Base-by-base conservation (phyloP, 2,113 vertebrate genomes). In the Rhea pennata region DNA sequence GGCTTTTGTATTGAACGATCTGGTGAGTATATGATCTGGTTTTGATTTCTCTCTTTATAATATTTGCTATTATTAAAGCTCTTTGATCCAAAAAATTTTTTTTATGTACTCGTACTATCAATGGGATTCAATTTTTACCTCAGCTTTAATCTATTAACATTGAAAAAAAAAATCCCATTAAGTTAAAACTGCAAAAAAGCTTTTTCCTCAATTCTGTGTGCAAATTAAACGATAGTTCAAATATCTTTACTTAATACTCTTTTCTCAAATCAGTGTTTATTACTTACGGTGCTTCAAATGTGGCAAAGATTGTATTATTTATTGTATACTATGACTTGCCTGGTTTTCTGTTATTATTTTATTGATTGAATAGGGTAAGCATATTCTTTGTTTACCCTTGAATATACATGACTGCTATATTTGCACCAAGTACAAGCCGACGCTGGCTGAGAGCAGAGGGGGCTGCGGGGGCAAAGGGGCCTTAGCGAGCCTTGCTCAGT, bases 31-130 rank as follows among this genome's bases (percentile, higher is more conserved):
- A 56, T 81, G 69, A 64, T 71, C 59, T 74, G 19, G 82, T 15
- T 94, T 96, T 96, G 95, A 96, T 96, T 97, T 92, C 92, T 69
- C 69, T 88, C 69, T 89, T 88, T 81, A 62, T 48, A 87, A 62
- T 19, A 53, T 31, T 23, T 83, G 62, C 81, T 87, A 13, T 46
- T 91, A 90, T 94, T 96, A 94, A 94, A 93, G 82, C 36, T 83
- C 89, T 84, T 64, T 93, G 92, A 91, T 83, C 87, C 95, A 95
- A 93, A 93, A 74, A 21, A 88, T 92, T 76, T 24, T 94, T 96
- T 93, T 87, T 92, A 87, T 93, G 95, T 87, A 74, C 71, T 62
- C 16, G 51, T 61, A 62, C 33, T 67, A 80, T 87, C 88, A 93
- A 92, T 79, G 54, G 79, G 44, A 84, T 97, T 95, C 91, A 90